Percentiles rank a stretch among this genome's conserved stretches.
These are phyloP conservation scores for Sinocyclocheilus anophthalmus DNA, from an alignment of 2,113 vertebrate species.

Conservation along the genomic window DNA sequence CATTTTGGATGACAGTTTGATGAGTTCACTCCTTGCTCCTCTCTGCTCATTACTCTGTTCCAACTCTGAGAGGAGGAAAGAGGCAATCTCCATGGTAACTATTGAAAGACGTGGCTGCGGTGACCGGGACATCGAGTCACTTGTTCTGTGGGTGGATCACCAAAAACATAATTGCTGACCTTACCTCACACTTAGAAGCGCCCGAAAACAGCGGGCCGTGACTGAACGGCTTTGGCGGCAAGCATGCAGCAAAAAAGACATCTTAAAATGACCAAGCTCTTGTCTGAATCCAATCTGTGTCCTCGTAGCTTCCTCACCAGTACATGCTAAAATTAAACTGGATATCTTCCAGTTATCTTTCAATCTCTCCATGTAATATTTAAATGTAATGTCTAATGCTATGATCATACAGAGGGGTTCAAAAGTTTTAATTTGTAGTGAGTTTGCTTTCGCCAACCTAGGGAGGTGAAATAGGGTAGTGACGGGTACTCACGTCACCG, in stretches of 20 bases:
- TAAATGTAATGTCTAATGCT: neutral
- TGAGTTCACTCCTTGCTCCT: constrained; percentile 52
- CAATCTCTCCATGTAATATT: constrained; percentile 17
- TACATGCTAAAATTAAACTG: neutral
- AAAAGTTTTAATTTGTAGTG: neutral
- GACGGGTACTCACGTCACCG: too few species aligned
- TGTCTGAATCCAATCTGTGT: neutral
- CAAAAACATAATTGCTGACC: constrained; percentile 41
- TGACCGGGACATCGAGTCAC: constrained; percentile 46
- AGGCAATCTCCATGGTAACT: constrained; percentile 71
- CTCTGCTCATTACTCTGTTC: constrained; percentile 48
- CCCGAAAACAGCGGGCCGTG: neutral
- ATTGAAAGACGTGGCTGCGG: constrained; percentile 67
- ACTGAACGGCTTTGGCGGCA: constrained; percentile 16
- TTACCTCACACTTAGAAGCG: constrained; percentile 33
- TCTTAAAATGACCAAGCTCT: neutral
- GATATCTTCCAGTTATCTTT: neutral
- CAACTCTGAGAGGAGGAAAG: constrained; percentile 45
- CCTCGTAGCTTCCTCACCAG: neutral
- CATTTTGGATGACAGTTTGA: constrained; percentile 43
- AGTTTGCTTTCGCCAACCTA: too few species aligned
- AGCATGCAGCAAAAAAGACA: neutral
- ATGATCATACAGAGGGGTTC: neutral
- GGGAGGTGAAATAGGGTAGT: too few species aligned
- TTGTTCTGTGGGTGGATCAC: constrained; percentile 44